phyloP scores from a whole-genome alignment of 2,888 invertebrate genomes.

The Melanotus villosus region DNA sequence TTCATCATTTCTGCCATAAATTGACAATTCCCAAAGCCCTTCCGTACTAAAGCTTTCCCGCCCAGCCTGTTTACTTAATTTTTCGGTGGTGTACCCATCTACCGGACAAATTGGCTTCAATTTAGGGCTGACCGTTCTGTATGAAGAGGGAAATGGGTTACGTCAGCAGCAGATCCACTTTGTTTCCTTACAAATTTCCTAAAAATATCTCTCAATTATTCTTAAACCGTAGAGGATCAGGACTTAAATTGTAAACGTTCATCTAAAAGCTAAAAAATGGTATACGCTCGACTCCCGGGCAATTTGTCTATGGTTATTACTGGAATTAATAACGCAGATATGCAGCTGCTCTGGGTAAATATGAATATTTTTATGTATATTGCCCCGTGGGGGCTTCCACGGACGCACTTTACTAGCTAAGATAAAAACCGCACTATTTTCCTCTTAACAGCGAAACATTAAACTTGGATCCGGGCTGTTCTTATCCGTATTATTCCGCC shows the following conservation, averaged over 20 bases:
- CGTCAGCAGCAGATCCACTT: conserved; percentile 17
- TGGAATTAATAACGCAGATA: conserved; percentile 53
- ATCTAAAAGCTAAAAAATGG: conserved; percentile 33
- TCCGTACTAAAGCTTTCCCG: background rate
- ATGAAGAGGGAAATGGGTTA: conserved; percentile 19
- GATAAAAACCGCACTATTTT: conserved; percentile 52
- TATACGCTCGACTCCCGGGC: conserved; percentile 33
- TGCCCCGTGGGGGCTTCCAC: conserved; percentile 47
- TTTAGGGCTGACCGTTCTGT: conserved; percentile 18
- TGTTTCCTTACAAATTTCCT: conserved; percentile 13
- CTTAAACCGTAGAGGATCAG: conserved; percentile 10
- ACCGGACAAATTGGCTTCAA: conserved; percentile 26
- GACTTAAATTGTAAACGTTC: conserved; percentile 22
- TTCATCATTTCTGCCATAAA: background rate
- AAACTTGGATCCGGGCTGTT: conserved; percentile 20
- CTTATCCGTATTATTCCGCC: background rate
- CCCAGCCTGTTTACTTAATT: conserved; percentile 19
- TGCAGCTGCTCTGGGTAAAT: conserved; percentile 52
- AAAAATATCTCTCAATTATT: conserved; percentile 12
- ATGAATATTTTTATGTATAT: conserved; percentile 53
- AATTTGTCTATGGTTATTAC: conserved; percentile 54
- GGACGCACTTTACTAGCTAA: conserved; percentile 44
- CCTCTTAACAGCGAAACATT: conserved; percentile 31
- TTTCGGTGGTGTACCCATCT: conserved; percentile 13
- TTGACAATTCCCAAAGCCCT: background rate